Evolutionary conservation across 2,888 invertebrate species (phyloP).

Genomic region (Resseliella maxima): DNA sequence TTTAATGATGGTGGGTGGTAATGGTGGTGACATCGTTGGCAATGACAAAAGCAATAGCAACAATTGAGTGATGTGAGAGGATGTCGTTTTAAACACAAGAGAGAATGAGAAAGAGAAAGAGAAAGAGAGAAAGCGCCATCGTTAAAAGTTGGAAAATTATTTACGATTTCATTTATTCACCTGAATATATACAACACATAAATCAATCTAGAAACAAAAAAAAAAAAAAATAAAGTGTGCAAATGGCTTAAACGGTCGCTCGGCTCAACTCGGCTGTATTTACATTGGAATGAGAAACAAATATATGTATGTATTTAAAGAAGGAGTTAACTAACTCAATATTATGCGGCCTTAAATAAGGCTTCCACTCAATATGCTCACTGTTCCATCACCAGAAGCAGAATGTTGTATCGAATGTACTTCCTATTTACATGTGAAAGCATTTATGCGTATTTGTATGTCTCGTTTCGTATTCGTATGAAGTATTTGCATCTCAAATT

Average conservation of each 20-base stretch:
- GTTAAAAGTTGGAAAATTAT: slow-evolving; percentile 24
- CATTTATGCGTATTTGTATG: neutral
- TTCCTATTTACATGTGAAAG: neutral
- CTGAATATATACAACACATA: neutral
- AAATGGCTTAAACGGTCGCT: neutral
- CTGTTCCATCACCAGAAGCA: neutral
- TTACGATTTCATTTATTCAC: neutral
- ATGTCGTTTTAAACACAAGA: neutral
- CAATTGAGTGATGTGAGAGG: neutral
- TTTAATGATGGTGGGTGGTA: no score
- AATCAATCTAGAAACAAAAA: neutral
- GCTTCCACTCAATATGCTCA: neutral
- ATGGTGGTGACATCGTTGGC: neutral
- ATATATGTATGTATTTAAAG: neutral
- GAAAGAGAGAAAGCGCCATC: no score
- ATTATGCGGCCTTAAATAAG: neutral
- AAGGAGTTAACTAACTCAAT: slow-evolving; percentile 5
- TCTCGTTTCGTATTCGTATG: neutral
- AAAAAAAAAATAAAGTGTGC: neutral
- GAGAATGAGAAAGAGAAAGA: neutral
- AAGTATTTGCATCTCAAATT: slow-evolving; percentile 15
- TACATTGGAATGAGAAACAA: neutral
- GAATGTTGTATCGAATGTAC: neutral
- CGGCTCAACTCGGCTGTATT: no score
- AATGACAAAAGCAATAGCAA: neutral